phyloP scores from a whole-genome alignment of 35 echinoderm and acorn worm genomes.

The Hemicentrotus pulcherrimus region DNA sequence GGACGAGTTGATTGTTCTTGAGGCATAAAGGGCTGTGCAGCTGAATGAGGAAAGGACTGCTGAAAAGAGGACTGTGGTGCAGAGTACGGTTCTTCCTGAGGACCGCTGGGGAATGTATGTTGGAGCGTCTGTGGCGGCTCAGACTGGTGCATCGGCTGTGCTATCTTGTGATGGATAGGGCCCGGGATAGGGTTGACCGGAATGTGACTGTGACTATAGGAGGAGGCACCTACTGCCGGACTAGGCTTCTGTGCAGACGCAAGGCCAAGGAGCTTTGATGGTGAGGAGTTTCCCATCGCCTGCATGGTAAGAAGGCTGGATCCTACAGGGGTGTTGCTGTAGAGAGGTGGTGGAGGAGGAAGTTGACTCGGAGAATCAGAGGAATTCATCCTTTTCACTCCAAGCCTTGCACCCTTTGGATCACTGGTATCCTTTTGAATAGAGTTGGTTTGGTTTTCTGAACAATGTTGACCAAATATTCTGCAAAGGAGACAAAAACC shows the following conservation, averaged over 20 bases:
- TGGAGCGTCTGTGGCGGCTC: constrained; percentile 58
- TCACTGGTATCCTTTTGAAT: not conserved
- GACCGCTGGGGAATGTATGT: constrained; percentile 69
- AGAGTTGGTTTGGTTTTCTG: not conserved
- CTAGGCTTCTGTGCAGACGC: not conserved
- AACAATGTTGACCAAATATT: not conserved
- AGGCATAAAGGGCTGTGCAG: constrained; percentile 21
- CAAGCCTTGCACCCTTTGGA: not conserved
- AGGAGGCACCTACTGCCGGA: constrained; percentile 47
- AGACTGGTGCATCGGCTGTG: constrained; percentile 81
- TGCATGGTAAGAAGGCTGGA: constrained; percentile 48
- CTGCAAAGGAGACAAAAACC: not conserved
- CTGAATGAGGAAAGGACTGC: constrained; percentile 55
- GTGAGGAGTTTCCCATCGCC: constrained; percentile 32
- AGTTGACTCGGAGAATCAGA: constrained; percentile 67
- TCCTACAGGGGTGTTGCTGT: constrained; percentile 54
- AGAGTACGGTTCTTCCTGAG: constrained; percentile 67
- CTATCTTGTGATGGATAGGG: constrained; percentile 94
- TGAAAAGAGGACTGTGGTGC: constrained; percentile 53
- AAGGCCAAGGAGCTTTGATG: constrained; percentile 47
- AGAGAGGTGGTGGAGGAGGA: constrained; percentile 76
- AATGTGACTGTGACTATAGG: constrained; percentile 70
- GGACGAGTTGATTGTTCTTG: not conserved
- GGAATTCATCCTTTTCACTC: constrained; percentile 72
- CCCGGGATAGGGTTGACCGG: constrained; percentile 90